A percentile compares a stretch with the other conserved stretches of the same genome.
Conservation (phyloP, 2,888 invertebrate genomes). For the Amphipoea lucens region DNA sequence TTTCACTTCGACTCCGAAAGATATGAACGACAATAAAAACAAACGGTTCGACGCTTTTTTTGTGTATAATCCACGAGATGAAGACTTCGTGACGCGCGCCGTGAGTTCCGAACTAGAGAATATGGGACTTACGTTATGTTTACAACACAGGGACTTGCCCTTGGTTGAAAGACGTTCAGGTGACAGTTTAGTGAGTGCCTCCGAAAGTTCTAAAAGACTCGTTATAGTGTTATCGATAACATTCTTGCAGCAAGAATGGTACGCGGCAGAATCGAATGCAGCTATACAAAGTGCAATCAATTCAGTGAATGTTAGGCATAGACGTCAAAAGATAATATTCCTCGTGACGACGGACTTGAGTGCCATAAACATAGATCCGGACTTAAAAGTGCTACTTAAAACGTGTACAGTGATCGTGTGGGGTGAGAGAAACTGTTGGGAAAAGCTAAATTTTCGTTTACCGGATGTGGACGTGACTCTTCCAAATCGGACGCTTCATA, state of each 20-base stretch:
- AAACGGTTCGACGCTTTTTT: conserved; percentile 96
- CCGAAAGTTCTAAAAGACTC: conserved; percentile 92
- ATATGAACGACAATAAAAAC: conserved; percentile 91
- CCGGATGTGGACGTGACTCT: conserved; percentile 93
- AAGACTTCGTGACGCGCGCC: conserved; percentile 92
- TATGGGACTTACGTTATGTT: conserved; percentile 91
- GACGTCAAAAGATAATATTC: conserved; percentile 91
- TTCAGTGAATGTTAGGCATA: conserved; percentile 92
- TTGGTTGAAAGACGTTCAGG: conserved; percentile 90
- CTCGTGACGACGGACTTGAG: conserved; percentile 89
- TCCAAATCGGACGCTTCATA: conserved; percentile 90
- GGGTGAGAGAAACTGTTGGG: conserved; percentile 97
- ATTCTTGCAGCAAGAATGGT: conserved; percentile 96
- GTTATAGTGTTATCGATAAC: conserved; percentile 95
- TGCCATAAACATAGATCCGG: conserved; percentile 93
- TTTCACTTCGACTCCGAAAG: conserved; percentile 91
- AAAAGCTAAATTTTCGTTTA: conserved; percentile 95
- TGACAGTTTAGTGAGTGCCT: conserved; percentile 89
- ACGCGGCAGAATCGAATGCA: conserved; percentile 94
- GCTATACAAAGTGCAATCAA: conserved; percentile 94
- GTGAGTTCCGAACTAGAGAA: conserved; percentile 94
- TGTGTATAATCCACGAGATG: conserved; percentile 95
- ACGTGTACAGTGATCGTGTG: conserved; percentile 94
- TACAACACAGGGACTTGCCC: conserved; percentile 92
- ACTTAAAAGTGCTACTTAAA: conserved; percentile 93